phyloP scores from a whole-genome alignment of 30 jellyfish, hydroid and myxozoan species.

The Haliclystus octoradiatus region DNA sequence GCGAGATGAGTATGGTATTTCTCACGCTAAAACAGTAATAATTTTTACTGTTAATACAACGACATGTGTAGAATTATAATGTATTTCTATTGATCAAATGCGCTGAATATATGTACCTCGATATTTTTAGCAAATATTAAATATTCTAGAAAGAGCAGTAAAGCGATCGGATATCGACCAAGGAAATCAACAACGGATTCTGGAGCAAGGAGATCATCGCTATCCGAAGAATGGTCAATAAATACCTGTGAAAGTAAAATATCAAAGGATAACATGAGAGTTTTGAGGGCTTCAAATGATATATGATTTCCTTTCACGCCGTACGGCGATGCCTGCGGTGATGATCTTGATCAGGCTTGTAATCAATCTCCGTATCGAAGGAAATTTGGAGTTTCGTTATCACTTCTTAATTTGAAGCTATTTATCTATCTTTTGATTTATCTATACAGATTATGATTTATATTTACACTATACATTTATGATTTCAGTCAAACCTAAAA shows the following conservation, averaged over 20 bases:
- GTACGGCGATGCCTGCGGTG: too few species aligned
- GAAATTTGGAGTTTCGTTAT: too few species aligned
- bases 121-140: conserved; percentile 39
- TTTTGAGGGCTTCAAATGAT: neutral
- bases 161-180: conserved; percentile 57
- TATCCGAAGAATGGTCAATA: neutral
- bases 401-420: too few species aligned
- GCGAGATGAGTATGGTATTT: conserved; percentile 84
- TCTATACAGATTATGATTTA: too few species aligned
- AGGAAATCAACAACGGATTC: conserved; percentile 51
- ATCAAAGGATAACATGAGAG: too few species aligned
- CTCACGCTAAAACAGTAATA: conserved; percentile 29
- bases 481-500: too few species aligned
- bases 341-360: too few species aligned
- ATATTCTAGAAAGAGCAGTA: conserved; percentile 61
- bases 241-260: neutral
- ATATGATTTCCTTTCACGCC: conserved; percentile 12
- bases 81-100: too few species aligned
- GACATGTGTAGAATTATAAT: too few species aligned
- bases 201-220: conserved; percentile 2
- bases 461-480: too few species aligned
- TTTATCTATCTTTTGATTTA: too few species aligned
- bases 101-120: conserved; percentile 20
- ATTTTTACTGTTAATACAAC: neutral
- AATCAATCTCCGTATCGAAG: too few species aligned